Evolutionary conservation across 1,140 invertebrate genomes (phyloP).

Genomic region (Bombyx mandarina): DNA sequence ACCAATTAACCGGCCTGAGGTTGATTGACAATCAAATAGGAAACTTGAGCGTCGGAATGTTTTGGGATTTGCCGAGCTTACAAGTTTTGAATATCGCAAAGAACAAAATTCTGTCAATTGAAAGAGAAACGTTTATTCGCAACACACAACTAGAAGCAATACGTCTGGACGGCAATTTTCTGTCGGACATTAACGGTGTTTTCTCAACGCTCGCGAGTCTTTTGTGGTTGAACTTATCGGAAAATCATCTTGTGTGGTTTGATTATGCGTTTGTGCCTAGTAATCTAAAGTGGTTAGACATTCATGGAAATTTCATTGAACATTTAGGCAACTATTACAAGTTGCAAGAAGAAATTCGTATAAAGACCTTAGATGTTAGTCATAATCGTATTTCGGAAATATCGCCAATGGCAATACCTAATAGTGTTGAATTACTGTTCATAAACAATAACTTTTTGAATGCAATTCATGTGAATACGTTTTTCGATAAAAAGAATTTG

Average conservation of each 20-base stretch:
- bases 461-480: conserved; percentile 85
- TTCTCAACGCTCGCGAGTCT: conserved; percentile 85
- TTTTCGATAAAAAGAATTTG: conserved; percentile 86
- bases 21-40: conserved; percentile 90
- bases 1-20: conserved; percentile 86
- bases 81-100: conserved; percentile 90
- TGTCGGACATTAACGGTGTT: conserved; percentile 89
- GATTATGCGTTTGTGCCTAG: conserved; percentile 90
- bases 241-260: conserved; percentile 92
- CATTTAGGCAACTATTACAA: conserved; percentile 89
- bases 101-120: conserved; percentile 88
- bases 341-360: conserved; percentile 82
- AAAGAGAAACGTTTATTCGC: conserved; percentile 84
- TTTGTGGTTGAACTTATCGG: conserved; percentile 89
- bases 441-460: conserved; percentile 92
- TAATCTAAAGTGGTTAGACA: conserved; percentile 91
- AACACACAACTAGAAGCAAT: conserved; percentile 87
- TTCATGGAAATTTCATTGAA: conserved; percentile 90
- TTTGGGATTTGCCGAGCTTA: conserved; percentile 85
- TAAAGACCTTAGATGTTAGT: conserved; percentile 88
- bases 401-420: conserved; percentile 85
- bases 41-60: conserved; percentile 87
- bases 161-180: conserved; percentile 86
- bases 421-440: conserved; percentile 89
- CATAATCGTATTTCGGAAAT: conserved; percentile 89